Evolutionary conservation across 2,888 invertebrate genomes (phyloP).

Genomic region (Clusia tigrina): DNA sequence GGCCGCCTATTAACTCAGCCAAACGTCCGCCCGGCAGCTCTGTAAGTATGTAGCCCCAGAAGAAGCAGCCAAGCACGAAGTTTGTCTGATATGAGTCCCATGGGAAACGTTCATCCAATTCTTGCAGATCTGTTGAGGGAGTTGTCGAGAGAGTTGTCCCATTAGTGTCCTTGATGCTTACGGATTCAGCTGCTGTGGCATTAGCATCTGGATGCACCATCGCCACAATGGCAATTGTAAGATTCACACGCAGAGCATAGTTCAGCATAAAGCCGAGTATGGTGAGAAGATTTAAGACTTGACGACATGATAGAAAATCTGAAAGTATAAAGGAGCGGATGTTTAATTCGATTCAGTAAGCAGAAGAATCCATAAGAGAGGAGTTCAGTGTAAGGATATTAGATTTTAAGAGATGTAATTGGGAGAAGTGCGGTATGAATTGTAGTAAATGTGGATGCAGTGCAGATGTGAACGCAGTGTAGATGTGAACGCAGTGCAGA

Average conservation of each 20-base stretch:
- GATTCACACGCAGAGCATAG: constrained; percentile 86
- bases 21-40: constrained; percentile 88
- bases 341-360: too few species aligned
- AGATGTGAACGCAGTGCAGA: too few species aligned
- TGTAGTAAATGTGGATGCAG: too few species aligned
- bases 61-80: constrained; percentile 84
- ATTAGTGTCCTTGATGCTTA: constrained; percentile 16
- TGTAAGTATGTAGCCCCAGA: constrained; percentile 91
- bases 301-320: constrained; percentile 80
- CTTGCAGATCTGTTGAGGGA: constrained; percentile 32
- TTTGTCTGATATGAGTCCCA: constrained; percentile 85
- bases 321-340: constrained; percentile 59
- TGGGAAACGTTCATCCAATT: constrained; percentile 68
- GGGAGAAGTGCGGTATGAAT: neutral
- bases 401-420: neutral
- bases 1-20: constrained; percentile 83
- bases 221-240: constrained; percentile 86
- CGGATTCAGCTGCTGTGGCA: neutral
- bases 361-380: too few species aligned
- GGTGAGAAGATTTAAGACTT: constrained; percentile 84
- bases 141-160: constrained; percentile 10
- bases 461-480: too few species aligned
- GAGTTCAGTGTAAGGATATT: neutral
- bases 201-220: constrained; percentile 69
- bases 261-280: constrained; percentile 89